Conservation (phyloP, 2,888 invertebrate genomes). For the Metallyticus violacea region DNA sequence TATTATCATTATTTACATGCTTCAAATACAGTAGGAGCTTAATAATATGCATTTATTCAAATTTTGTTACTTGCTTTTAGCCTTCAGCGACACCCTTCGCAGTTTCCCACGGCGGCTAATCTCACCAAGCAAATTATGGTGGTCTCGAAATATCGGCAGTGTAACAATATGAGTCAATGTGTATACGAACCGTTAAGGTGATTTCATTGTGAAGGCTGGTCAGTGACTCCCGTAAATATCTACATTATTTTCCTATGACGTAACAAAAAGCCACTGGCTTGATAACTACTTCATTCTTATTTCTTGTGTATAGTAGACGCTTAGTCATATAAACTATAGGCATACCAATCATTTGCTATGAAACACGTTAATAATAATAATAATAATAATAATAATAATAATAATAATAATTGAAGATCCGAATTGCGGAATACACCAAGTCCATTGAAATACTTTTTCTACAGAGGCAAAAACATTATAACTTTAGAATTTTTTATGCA, state of each 20-base stretch:
- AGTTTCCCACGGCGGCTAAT: neutral
- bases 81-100: neutral
- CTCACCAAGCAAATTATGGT: neutral
- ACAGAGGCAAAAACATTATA: no score
- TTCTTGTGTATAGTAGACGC: no score
- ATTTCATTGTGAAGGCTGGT: neutral
- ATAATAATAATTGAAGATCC: no score
- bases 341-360: no score
- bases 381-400: no score
- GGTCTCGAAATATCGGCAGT: neutral
- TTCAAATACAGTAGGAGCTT: neutral
- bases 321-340: no score
- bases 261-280: no score
- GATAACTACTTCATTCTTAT: neutral
- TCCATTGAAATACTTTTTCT: no score
- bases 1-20: neutral
- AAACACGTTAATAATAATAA: no score
- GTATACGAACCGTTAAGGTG: neutral
- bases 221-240: neutral
- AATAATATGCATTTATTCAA: constrained; percentile 11
- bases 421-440: no score
- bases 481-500: no score
- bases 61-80: neutral
- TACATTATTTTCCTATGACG: neutral
- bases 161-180: neutral